These are phyloP conservation scores for Vombatus ursinus DNA, from an alignment of 2,113 vertebrate genomes.

Conservation along the genomic window DNA sequence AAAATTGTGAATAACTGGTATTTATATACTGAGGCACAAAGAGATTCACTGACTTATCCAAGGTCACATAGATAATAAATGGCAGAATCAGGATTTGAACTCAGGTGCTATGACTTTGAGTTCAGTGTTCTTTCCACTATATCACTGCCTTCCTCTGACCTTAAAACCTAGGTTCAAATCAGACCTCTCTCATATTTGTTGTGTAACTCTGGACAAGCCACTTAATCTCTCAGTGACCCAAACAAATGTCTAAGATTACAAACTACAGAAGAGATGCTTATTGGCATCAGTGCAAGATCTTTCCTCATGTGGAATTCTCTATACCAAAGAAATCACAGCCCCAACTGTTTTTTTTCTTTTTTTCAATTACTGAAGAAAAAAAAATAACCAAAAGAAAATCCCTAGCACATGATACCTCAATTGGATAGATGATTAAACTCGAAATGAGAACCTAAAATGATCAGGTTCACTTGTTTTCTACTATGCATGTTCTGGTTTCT, in stretches of 20 bases:
- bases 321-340: background rate
- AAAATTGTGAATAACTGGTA: background rate
- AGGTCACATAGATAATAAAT: background rate
- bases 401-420: background rate
- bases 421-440: background rate
- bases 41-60: background rate
- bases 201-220: background rate
- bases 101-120: background rate
- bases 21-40: background rate
- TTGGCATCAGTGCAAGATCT: background rate
- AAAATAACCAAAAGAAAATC: background rate
- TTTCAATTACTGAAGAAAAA: background rate
- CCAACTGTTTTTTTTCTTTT: too few relatives aligned
- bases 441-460: background rate
- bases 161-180: background rate
- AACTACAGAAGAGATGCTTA: background rate
- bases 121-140: background rate
- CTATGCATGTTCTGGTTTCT: background rate
- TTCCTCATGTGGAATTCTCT: background rate
- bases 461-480: background rate
- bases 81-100: background rate
- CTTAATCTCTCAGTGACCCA: background rate
- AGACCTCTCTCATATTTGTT: background rate
- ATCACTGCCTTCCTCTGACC: background rate
- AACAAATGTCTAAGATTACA: background rate